Percentiles rank a stretch among this genome's conserved stretches.
These are phyloP conservation scores for Bryconaethiops microstoma DNA, from an alignment of 2,797 vertebrate genomes.

Conservation along the genomic window DNA sequence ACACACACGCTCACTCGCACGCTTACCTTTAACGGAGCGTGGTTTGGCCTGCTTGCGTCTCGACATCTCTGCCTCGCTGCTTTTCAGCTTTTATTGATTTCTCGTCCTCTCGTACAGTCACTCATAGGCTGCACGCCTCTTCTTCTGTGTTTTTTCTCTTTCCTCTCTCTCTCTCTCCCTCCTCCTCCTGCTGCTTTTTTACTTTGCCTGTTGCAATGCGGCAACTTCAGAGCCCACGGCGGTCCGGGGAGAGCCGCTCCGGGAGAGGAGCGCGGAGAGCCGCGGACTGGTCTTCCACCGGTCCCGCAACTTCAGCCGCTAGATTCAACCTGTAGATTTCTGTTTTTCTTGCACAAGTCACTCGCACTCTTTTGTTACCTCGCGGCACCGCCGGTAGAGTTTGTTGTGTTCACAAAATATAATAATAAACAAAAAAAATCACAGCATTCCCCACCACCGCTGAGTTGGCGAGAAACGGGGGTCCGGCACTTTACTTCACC, in stretches of 20 bases:
- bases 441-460: constrained; percentile 53
- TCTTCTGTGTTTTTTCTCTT: constrained; percentile 55
- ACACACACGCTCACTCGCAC: constrained; percentile 29
- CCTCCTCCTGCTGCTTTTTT: constrained; percentile 18
- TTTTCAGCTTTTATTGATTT: constrained; percentile 66
- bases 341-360: constrained; percentile 13
- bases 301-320: constrained; percentile 47
- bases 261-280: constrained; percentile 41
- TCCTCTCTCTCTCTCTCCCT: constrained; percentile 14
- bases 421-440: constrained; percentile 29
- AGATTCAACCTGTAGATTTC: constrained; percentile 77
- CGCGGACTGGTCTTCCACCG: constrained; percentile 48
- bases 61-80: constrained; percentile 85
- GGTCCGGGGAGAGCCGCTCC: constrained; percentile 63
- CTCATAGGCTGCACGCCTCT: constrained; percentile 69
- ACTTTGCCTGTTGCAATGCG: constrained; percentile 97
- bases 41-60: constrained; percentile 98
- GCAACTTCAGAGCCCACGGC: constrained; percentile 75
- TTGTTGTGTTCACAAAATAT: constrained; percentile 48
- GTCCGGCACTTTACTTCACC: constrained; percentile 52
- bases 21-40: constrained; percentile 97
- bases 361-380: constrained; percentile 53
- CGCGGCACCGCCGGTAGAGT: constrained; percentile 57
- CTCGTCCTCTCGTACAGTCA: constrained; percentile 67
- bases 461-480: constrained; percentile 36